Evolutionary conservation across 2,113 vertebrate genomes (phyloP).

Genomic region (Eurystomus gularis): DNA sequence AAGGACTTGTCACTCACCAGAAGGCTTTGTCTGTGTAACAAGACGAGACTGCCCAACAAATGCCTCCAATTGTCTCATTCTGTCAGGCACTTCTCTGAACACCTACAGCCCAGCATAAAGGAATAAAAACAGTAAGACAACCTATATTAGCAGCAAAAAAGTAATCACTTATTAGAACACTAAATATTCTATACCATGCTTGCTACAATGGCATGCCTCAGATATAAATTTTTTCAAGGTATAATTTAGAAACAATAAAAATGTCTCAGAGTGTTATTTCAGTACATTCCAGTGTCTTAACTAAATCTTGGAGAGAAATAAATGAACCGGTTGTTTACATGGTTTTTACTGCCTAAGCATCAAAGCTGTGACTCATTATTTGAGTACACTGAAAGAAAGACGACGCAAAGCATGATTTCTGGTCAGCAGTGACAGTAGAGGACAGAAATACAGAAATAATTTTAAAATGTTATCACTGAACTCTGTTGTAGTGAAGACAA

Average conservation of each 20-base stretch:
- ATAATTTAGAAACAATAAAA: background rate
- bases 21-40: conserved; percentile 72
- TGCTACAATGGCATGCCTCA: background rate
- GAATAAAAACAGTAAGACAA: background rate
- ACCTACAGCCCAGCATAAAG: conserved; percentile 63
- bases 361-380: background rate
- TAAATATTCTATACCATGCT: background rate
- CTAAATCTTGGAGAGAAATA: background rate
- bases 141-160: background rate
- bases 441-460: background rate
- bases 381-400: background rate
- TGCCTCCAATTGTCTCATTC: conserved; percentile 78
- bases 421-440: background rate
- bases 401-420: background rate
- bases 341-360: background rate
- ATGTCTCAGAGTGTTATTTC: background rate
- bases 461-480: background rate
- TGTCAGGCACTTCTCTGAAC: conserved; percentile 81
- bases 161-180: background rate
- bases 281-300: background rate
- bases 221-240: background rate
- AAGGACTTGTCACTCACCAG: conserved; percentile 57
- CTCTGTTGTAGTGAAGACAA: background rate
- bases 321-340: background rate
- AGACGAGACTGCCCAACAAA: conserved; percentile 67